These are phyloP conservation scores for Hippopotamus amphibius DNA, from an alignment of 2,113 vertebrate species.

Conservation along the genomic window DNA sequence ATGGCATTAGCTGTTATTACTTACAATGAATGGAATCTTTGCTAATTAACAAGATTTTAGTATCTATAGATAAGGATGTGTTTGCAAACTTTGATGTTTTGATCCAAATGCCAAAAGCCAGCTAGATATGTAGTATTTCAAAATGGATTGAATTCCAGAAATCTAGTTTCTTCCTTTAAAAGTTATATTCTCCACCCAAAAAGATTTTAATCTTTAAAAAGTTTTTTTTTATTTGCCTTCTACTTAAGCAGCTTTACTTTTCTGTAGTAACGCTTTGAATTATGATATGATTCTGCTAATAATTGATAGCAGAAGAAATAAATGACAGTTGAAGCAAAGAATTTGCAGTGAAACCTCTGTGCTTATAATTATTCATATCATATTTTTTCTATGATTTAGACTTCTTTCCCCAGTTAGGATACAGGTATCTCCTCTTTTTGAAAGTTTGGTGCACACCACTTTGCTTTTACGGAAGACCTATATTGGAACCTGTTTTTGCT, in stretches of 20 bases:
- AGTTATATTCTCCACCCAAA: not conserved
- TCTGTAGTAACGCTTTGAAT: not conserved
- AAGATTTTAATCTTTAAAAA: not conserved
- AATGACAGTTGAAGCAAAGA: slow-evolving; percentile 7
- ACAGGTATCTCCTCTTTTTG: not conserved
- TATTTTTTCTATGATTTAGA: slow-evolving; percentile 13
- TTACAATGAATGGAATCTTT: slow-evolving; percentile 29
- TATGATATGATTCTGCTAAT: not conserved
- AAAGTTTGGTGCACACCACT: not conserved
- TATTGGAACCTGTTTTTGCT: not conserved
- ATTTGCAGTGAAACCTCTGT: slow-evolving; percentile 4
- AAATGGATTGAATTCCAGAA: slow-evolving; percentile 9
- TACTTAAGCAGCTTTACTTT: slow-evolving; percentile 13
- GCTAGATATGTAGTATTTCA: slow-evolving; percentile 1
- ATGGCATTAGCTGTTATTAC: slow-evolving; percentile 13
- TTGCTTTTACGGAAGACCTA: not conserved
- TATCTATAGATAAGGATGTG: slow-evolving; percentile 4
- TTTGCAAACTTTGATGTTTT: slow-evolving; percentile 4
- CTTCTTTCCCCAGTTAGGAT: slow-evolving; percentile 26
- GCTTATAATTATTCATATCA: not conserved
- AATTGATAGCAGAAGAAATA: slow-evolving; percentile 38
- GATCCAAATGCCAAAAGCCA: not conserved
- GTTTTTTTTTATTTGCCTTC: not conserved
- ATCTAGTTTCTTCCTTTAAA: slow-evolving; percentile 37
- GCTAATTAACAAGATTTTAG: slow-evolving; percentile 43